These are phyloP conservation scores for Apotomis betuletana DNA, from an alignment of 2,888 invertebrate species.

Conservation along the genomic window DNA sequence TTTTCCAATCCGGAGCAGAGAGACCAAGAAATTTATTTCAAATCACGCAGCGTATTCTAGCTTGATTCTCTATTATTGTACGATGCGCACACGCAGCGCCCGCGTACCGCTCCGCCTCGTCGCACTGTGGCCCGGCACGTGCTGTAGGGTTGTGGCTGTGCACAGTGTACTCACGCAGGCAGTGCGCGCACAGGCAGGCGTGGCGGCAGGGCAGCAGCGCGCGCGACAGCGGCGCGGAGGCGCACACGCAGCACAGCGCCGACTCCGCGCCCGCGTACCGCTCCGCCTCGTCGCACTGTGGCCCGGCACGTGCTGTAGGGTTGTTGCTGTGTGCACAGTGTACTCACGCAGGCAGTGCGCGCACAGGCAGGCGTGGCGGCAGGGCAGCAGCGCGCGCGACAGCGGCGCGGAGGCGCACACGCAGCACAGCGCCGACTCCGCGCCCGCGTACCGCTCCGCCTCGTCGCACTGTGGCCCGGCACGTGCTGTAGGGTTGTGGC, in stretches of 20 bases:
- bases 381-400: constrained; percentile 91
- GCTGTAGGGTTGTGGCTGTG: background rate
- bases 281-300: constrained; percentile 68
- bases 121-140: too few relatives aligned
- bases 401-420: constrained; percentile 92
- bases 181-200: constrained; percentile 92
- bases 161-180: constrained; percentile 83
- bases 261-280: constrained; percentile 64
- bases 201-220: constrained; percentile 93
- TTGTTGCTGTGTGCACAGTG: background rate
- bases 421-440: constrained; percentile 84
- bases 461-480: constrained; percentile 24
- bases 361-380: constrained; percentile 94
- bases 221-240: constrained; percentile 89
- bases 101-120: too few relatives aligned
- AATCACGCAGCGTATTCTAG: too few relatives aligned
- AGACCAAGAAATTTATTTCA: too few relatives aligned
- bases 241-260: constrained; percentile 90
- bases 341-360: constrained; percentile 88
- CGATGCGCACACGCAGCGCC: too few relatives aligned
- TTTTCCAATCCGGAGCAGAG: too few relatives aligned
- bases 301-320: too few relatives aligned
- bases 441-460: constrained; percentile 80
- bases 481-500: too few relatives aligned
- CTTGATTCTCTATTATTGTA: too few relatives aligned